phyloP scores from a whole-genome alignment of 2,888 invertebrate genomes.

The Pollenia angustigena region DNA sequence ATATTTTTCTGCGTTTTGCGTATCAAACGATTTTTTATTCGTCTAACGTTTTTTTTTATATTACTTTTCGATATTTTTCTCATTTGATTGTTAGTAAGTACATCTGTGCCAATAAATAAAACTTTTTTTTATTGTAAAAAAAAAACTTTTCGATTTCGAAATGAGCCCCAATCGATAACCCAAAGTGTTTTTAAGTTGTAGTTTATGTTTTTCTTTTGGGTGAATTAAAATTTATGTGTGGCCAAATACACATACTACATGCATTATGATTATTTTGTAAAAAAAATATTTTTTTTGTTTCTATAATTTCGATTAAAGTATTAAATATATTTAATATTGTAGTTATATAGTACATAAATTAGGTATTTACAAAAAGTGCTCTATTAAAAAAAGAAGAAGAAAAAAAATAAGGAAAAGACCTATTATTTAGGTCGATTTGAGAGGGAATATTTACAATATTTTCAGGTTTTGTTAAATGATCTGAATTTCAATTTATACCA shows the following conservation, averaged over 20 bases:
- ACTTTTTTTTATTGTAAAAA: conserved; percentile 74
- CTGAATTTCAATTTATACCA: neutral
- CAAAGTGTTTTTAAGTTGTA: conserved; percentile 22
- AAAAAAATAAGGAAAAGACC: neutral
- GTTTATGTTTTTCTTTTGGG: conserved; percentile 36
- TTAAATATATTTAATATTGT: conserved; percentile 14
- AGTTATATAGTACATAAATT: conserved; percentile 18
- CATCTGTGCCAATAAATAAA: conserved; percentile 82
- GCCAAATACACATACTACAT: conserved; percentile 70
- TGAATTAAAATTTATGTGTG: conserved; percentile 53
- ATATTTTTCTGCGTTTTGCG: neutral
- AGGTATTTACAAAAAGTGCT: conserved; percentile 61
- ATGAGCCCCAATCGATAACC: neutral
- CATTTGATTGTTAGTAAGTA: conserved; percentile 41
- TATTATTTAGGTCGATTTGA: conserved; percentile 30
- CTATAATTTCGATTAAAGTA: conserved; percentile 11
- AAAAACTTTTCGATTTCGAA: neutral
- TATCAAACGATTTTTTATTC: neutral
- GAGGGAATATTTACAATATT: conserved; percentile 33
- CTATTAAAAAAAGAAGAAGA: conserved; percentile 22
- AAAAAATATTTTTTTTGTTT: conserved; percentile 1
- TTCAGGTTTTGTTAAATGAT: conserved; percentile 7
- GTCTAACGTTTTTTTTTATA: conserved; percentile 1
- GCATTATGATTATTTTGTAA: conserved; percentile 42
- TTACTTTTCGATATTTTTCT: conserved; percentile 48